Evolutionary conservation across 2,113 vertebrate genomes (phyloP), one percentile per base, ranked within the genome.

Genomic region (Terrapene triunguis): DNA sequence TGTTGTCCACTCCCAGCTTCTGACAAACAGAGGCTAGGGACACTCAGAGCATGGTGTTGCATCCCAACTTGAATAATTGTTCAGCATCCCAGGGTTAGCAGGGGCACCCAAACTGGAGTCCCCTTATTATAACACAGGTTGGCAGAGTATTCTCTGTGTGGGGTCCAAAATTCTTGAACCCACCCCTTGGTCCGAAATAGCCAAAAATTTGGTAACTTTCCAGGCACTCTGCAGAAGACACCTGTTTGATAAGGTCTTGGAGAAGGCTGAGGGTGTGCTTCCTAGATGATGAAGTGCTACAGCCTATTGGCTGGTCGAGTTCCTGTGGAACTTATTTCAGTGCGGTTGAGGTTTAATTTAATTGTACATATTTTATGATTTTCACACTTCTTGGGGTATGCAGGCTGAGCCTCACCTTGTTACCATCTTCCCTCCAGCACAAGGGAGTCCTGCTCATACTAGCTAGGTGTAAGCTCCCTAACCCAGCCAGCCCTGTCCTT

Each of bases 281-380:
- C 32, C 65, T 69, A 69, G 32, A 35, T 69, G 62, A 69, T 16
- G 32, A n/a, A 72, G 29, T 72, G 35, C 2, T 80, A 1, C 0
- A 38, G 88, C 21, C 78, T 25, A 50, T 54, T 9, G 59, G 35
- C 62, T 32, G 85, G 86, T 2, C 29, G 83, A 47, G 35, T 80
- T 91, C 47, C 35, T 42, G 14, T 82, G 38, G 76, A 94, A 90
- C 65, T 55, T 53, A 22, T 44, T 85, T 95, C 11, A 13, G 3
- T 79, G 76, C 72, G 17, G 5, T 1, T 0, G 0, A 8, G 78
- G 3, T 44, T 82, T 55, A 0, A 32, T 4, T 0, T 0, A 55
- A 38, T 27, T 57, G 14, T 53, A 32, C 85, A 38, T 2, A 1
- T 79, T 78, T 6, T 62, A 17, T 55, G 78, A 44, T 35, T 59